Conservation (phyloP, 2,888 invertebrate species). For the Agrotis puta region DNA sequence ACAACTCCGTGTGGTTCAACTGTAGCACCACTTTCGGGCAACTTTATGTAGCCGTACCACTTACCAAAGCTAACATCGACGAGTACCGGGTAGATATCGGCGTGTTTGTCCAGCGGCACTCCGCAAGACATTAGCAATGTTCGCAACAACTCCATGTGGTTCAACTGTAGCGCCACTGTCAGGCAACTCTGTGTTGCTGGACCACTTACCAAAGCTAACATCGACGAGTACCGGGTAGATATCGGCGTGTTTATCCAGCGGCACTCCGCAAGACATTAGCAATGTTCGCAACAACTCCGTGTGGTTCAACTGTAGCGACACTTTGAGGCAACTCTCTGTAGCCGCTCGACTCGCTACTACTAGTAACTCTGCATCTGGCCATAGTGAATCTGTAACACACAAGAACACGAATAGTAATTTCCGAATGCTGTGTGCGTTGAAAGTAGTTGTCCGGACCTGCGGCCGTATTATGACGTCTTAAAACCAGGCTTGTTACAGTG, state of each 20-base stretch:
- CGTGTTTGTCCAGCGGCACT: slow-evolving; percentile 92
- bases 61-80: slow-evolving; percentile 84
- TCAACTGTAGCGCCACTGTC: slow-evolving; percentile 93
- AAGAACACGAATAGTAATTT: too few relatives aligned
- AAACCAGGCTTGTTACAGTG: too few relatives aligned
- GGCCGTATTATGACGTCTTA: too few relatives aligned
- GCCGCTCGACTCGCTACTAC: slow-evolving; percentile 93
- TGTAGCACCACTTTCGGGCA: slow-evolving; percentile 92
- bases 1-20: slow-evolving; percentile 94
- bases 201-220: slow-evolving; percentile 81
- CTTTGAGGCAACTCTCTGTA: slow-evolving; percentile 87
- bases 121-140: slow-evolving; percentile 95
- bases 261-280: slow-evolving; percentile 95
- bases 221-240: slow-evolving; percentile 84
- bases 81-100: slow-evolving; percentile 80
- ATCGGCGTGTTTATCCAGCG: slow-evolving; percentile 90
- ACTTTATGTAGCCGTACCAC: slow-evolving; percentile 76
- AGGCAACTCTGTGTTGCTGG: slow-evolving; percentile 82
- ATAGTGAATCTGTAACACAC: slow-evolving; percentile 89
- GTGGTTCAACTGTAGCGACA: slow-evolving; percentile 95
- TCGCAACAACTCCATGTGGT: slow-evolving; percentile 94
- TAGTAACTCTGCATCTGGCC: slow-evolving; percentile 96
- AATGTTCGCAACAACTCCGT: slow-evolving; percentile 94
- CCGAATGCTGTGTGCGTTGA: too few relatives aligned
- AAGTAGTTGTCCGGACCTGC: too few relatives aligned